A percentile compares a stretch with the other conserved stretches of the same genome.
Conservation (phyloP, 2,797 vertebrate genomes). For the Artibeus jamaicensis region DNA sequence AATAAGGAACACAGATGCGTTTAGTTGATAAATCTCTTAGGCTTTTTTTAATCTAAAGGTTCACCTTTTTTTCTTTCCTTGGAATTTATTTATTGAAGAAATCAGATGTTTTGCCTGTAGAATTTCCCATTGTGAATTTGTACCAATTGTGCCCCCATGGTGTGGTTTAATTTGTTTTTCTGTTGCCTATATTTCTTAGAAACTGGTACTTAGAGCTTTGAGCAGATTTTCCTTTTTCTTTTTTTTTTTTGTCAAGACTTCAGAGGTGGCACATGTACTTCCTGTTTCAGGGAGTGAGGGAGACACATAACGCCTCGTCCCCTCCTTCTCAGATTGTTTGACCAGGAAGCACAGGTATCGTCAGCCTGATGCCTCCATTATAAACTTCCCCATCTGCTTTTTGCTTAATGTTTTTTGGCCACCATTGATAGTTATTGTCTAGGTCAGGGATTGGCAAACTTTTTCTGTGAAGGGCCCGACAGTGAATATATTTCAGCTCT, state of each 20-base stretch:
- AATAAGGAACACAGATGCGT: neutral
- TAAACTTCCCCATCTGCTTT: neutral
- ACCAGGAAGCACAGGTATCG: neutral
- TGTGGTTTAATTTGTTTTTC: neutral
- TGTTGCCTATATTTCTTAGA: neutral
- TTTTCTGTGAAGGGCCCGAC: neutral
- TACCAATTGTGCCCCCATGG: neutral
- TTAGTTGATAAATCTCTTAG: neutral
- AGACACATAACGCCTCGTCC: neutral
- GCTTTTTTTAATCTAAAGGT: neutral
- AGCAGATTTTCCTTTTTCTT: conserved; percentile 8
- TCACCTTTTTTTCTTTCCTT: neutral
- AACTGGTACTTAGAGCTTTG: neutral
- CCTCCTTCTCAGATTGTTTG: neutral
- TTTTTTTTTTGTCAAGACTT: neutral
- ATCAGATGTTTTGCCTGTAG: neutral
- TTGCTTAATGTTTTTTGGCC: neutral
- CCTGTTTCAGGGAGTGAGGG: neutral
- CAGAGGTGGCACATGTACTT: neutral
- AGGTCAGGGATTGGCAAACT: neutral
- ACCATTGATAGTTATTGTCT: neutral
- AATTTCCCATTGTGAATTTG: conserved; percentile 24
- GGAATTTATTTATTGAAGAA: neutral
- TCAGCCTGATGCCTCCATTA: neutral
- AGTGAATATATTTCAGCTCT: neutral